phyloP scores from a whole-genome alignment of 2,113 vertebrate genomes.

The Notiomystis cincta region DNA sequence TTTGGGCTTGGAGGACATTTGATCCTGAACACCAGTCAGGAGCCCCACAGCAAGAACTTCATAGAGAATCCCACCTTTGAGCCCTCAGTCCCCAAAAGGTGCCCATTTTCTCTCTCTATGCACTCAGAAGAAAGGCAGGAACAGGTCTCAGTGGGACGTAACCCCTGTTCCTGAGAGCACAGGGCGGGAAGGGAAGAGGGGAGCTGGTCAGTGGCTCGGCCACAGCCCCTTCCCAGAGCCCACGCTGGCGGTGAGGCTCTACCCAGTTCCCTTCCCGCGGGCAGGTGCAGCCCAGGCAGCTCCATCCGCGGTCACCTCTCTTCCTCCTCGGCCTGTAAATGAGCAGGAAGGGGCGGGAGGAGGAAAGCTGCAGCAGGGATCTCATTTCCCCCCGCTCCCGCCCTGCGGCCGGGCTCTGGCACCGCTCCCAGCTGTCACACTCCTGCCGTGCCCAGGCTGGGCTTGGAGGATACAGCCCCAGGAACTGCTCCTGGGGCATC shows the following conservation, averaged over 20 bases:
- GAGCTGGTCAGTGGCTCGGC: accelerated
- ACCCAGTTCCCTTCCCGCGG: accelerated
- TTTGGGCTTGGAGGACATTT: background rate
- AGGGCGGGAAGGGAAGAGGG: background rate
- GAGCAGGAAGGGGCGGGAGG: background rate
- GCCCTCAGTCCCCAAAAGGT: background rate
- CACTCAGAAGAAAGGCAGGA: background rate
- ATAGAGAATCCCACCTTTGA: background rate
- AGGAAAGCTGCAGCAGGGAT: background rate
- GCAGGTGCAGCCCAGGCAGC: background rate
- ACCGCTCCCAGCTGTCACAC: background rate
- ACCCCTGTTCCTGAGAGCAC: background rate
- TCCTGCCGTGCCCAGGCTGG: accelerated
- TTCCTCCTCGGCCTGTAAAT: background rate
- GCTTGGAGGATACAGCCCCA: too few species aligned
- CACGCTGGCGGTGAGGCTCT: accelerated
- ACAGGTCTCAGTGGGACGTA: background rate
- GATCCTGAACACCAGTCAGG: background rate
- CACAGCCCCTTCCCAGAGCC: background rate
- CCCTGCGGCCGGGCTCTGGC: background rate
- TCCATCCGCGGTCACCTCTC: accelerated
- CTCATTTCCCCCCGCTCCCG: background rate
- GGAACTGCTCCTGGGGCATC: too few species aligned
- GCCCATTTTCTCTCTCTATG: background rate
- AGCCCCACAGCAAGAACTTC: background rate